phyloP scores from a whole-genome alignment of 2,888 invertebrate genomes.

The Heliconius erato region DNA sequence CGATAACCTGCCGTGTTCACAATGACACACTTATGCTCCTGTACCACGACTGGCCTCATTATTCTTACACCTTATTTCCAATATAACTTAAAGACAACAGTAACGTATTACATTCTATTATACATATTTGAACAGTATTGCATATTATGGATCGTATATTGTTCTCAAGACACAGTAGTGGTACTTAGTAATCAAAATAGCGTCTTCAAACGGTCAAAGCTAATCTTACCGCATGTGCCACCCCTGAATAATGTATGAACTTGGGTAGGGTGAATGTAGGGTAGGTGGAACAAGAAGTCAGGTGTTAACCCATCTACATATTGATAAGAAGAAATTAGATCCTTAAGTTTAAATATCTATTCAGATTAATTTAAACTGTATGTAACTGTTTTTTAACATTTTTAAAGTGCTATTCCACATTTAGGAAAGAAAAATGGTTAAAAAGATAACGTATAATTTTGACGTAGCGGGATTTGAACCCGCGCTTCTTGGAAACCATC shows the following conservation, averaged over 20 bases:
- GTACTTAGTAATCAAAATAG: slow-evolving; percentile 47
- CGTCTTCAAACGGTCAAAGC: slow-evolving; percentile 45
- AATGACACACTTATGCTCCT: neutral
- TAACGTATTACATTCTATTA: neutral
- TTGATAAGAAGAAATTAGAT: slow-evolving; percentile 33
- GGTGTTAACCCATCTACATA: slow-evolving; percentile 37
- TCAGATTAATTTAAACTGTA: neutral
- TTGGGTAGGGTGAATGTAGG: slow-evolving; percentile 31
- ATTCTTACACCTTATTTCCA: too few relatives aligned
- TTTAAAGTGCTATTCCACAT: too few relatives aligned
- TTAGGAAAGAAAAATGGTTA: too few relatives aligned
- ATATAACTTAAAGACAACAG: neutral
- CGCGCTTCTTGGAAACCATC: too few relatives aligned
- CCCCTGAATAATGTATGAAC: slow-evolving; percentile 51
- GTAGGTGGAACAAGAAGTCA: slow-evolving; percentile 37
- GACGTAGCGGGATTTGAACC: too few relatives aligned
- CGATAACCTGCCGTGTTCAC: neutral
- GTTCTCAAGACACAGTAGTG: slow-evolving; percentile 20
- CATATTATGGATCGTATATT: neutral
- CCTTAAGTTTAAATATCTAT: slow-evolving; percentile 6
- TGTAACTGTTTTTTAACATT: neutral
- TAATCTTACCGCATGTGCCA: slow-evolving; percentile 44
- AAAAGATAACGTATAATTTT: too few relatives aligned
- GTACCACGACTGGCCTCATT: neutral
- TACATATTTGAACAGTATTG: neutral